These are phyloP conservation scores for Chaetura pelagica DNA, from an alignment of 2,113 vertebrate species.

Conservation along the genomic window DNA sequence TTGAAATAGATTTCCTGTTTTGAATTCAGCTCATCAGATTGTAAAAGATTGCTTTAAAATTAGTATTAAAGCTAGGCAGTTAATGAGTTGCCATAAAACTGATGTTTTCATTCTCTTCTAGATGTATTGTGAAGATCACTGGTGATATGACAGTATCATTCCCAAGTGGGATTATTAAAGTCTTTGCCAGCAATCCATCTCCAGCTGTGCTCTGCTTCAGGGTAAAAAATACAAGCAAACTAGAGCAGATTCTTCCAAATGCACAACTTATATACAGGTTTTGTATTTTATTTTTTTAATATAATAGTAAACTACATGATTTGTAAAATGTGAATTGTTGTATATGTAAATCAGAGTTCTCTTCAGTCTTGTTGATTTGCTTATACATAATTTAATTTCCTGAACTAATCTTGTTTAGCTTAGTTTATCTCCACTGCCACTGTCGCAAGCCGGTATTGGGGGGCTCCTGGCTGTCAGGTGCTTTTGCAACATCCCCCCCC, in stretches of 20 bases:
- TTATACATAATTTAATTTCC: not conserved
- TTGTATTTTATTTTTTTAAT: not conserved
- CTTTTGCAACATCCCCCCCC: too few relatives aligned
- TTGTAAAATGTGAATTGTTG: not conserved
- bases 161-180: conserved; percentile 95
- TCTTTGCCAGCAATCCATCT: conserved; percentile 92
- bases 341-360: not conserved
- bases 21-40: not conserved
- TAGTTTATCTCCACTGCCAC: not conserved
- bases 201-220: conserved; percentile 93
- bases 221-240: conserved; percentile 89
- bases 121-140: conserved; percentile 98
- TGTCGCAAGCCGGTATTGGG: too few relatives aligned
- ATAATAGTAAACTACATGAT: not conserved
- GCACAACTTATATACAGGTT: conserved; percentile 94
- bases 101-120: conserved; percentile 32
- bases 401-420: not conserved
- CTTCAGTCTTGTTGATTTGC: not conserved
- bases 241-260: conserved; percentile 96
- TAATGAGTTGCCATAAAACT: conserved; percentile 15
- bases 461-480: too few relatives aligned
- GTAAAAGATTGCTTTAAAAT: conserved; percentile 11
- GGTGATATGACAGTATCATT: conserved; percentile 98
- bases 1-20: not conserved
- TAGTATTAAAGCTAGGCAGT: not conserved